Evolutionary conservation across 2,113 vertebrate species (phyloP), one percentile per base, ranked within the genome.

Genomic region (Sylvia atricapilla): DNA sequence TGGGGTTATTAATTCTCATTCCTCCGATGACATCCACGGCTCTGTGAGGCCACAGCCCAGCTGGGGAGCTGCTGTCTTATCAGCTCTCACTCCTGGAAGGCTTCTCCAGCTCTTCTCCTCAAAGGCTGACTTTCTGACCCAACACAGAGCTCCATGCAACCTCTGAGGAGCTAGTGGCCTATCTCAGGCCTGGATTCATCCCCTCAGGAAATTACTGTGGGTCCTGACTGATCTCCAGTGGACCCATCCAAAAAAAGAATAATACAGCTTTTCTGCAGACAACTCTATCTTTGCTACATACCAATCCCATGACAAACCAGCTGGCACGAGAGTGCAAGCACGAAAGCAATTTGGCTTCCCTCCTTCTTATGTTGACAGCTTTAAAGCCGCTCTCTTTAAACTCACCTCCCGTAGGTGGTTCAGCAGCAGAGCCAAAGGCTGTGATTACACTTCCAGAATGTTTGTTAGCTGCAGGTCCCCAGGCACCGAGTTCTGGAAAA

Each of bases 321-420:
- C 81, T 98, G 97, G 97, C 96, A 84, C 12, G 19, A 1, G 25
- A 92, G 73, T 18, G 15, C 86, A 97, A 97, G 95, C 95, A 96
- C 27, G 90, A 98, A 89, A 97, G 94, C 94, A 90, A 94, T 96
- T 95, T 97, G 96, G 95, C 96, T 94, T 95, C 97, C 96, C 95
- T 95, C 95, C 87, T 95, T 80, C 93, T 96, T 16, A 81, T 88
- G 91, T 95, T 97, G 97, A 97, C 96, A 98, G 96, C 94, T 97
- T 97, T 94, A 96, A 97, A 98, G 93, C 95, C 87, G 91, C 96
- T 97, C 93, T 95, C 97, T 98, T 97, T 96, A 96, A 96, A 98
- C 94, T 97, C 96, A 97, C 96, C 96, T 96, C 96, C 96, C n/a
- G 94, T 97, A 97, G 97, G 97, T 98, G 97, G 97, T 92, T 95